phyloP scores from a whole-genome alignment of 2,888 invertebrate species.

The Salpingus planirostris region DNA sequence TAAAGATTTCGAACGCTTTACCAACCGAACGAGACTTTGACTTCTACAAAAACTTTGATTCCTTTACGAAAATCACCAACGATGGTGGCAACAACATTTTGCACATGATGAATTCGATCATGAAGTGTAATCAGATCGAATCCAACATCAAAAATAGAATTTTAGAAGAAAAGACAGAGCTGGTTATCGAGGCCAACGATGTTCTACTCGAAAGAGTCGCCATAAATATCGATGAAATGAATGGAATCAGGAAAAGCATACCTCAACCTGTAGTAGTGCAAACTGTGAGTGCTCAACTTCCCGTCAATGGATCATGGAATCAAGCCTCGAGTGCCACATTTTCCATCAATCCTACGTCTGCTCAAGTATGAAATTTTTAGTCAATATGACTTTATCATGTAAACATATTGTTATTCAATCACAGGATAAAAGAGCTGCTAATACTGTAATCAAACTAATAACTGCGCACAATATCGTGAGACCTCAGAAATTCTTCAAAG shows the following conservation, averaged over 20 bases:
- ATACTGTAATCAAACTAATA: slow-evolving; percentile 46
- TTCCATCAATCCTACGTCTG: slow-evolving; percentile 24
- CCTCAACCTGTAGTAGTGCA: slow-evolving; percentile 46
- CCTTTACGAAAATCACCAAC: slow-evolving; percentile 59
- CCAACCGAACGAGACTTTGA: slow-evolving; percentile 64
- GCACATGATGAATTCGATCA: slow-evolving; percentile 47
- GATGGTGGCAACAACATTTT: slow-evolving; percentile 57
- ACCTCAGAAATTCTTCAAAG: slow-evolving; percentile 79
- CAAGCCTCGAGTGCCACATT: slow-evolving; percentile 30
- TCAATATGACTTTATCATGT: no score
- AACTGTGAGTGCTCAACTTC: slow-evolving; percentile 35
- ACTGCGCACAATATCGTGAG: slow-evolving; percentile 65
- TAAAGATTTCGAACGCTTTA: slow-evolving; percentile 60
- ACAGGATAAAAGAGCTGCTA: slow-evolving; percentile 5
- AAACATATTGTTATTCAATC: no score
- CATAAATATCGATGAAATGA: slow-evolving; percentile 59
- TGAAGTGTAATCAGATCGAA: slow-evolving; percentile 48
- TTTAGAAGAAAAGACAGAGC: slow-evolving; percentile 62
- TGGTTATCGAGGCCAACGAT: slow-evolving; percentile 76
- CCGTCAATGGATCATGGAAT: slow-evolving; percentile 56
- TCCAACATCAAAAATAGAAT: slow-evolving; percentile 49
- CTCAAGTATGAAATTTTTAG: no score
- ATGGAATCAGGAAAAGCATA: slow-evolving; percentile 49
- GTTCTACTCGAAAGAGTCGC: slow-evolving; percentile 72
- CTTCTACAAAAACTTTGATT: slow-evolving; percentile 66